phyloP scores from a whole-genome alignment of 1,140 invertebrate species.

The Cotesia vestalis region DNA sequence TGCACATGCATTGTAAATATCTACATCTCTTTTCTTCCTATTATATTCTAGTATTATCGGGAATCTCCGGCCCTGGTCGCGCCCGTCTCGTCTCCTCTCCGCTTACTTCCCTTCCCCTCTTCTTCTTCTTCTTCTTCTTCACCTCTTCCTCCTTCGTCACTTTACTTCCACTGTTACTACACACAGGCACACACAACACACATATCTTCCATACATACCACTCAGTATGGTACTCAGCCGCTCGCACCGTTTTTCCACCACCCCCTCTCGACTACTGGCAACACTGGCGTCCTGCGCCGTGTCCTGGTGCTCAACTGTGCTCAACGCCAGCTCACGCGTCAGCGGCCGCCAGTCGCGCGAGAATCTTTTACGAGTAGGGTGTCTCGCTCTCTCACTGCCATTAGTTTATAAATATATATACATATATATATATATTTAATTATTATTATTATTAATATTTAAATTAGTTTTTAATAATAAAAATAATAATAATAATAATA shows the following conservation, averaged over 20 bases:
- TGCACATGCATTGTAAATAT: no score
- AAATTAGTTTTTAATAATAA: neutral
- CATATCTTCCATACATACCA: no score
- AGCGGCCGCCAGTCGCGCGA: constrained; percentile 65
- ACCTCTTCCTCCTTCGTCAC: no score
- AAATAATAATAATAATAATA: neutral
- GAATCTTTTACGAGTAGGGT: constrained; percentile 60
- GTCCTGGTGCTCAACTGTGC: constrained; percentile 11
- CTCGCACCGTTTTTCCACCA: constrained; percentile 8
- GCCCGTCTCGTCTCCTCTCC: constrained; percentile 3
- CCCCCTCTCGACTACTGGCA: constrained; percentile 4
- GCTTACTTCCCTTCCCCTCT: neutral
- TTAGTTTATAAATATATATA: constrained; percentile 42
- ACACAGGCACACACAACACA: no score
- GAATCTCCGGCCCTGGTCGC: constrained; percentile 11
- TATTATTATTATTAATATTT: neutral
- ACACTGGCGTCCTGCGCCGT: constrained; percentile 15
- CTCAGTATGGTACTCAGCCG: neutral
- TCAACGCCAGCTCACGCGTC: constrained; percentile 48
- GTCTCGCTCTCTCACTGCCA: constrained; percentile 55
- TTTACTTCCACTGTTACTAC: constrained; percentile 2
- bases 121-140: neutral
- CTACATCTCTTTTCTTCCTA: neutral
- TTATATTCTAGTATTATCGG: neutral
- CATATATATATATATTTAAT: constrained; percentile 3